Evolutionary conservation across 2,797 vertebrate species (phyloP).

Genomic region (Petrocephalus sullivani): DNA sequence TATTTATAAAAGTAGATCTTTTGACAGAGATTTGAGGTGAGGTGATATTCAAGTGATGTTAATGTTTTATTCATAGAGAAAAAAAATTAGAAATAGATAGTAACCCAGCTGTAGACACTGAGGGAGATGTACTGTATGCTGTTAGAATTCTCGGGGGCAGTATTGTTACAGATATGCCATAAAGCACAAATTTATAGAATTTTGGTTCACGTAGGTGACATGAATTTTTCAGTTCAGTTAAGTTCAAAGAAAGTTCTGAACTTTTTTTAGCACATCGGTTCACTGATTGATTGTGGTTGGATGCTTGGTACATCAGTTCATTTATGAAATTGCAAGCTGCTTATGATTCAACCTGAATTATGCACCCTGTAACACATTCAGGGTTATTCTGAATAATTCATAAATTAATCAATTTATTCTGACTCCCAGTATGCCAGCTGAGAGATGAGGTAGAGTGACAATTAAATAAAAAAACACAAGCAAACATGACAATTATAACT

Average conservation of each 20-base stretch:
- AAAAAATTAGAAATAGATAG: not conserved
- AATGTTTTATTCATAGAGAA: not conserved
- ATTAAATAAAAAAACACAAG: slow-evolving; percentile 1
- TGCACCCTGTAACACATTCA: not conserved
- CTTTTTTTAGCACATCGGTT: not conserved
- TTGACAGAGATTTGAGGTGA: not conserved
- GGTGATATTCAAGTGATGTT: not conserved
- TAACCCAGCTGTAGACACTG: not conserved
- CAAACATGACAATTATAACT: not conserved
- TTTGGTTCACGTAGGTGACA: not conserved
- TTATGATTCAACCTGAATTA: not conserved
- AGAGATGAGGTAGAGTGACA: not conserved
- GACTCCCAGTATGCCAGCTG: not conserved
- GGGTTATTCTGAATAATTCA: slow-evolving; percentile 1
- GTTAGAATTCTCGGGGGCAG: not conserved
- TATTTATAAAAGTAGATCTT: not conserved
- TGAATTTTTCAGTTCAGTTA: not conserved
- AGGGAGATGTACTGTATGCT: not conserved
- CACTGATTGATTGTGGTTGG: not conserved
- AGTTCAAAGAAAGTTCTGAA: not conserved
- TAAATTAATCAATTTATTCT: slow-evolving; percentile 9
- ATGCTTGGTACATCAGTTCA: not conserved
- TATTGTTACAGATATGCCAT: not conserved
- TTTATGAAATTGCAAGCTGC: not conserved
- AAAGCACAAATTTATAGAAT: not conserved